Base-by-base conservation (phyloP, 1,140 invertebrate species). In the Eueides isabella region DNA sequence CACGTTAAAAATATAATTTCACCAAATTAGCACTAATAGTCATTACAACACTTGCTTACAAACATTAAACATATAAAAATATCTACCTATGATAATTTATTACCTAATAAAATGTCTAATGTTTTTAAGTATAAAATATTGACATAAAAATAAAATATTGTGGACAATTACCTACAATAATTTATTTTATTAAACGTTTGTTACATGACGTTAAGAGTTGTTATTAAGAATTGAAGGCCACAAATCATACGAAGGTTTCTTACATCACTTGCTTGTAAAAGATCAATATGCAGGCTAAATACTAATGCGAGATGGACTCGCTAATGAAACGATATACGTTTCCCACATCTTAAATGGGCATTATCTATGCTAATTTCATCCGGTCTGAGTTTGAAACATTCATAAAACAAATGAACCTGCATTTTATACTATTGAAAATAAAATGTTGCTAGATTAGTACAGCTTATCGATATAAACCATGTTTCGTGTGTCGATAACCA, bases 161-260 rank as follows among this genome's bases (percentile, higher is more conserved):
- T 55, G 11, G 44, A 55, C 44, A 55, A n/a, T 44, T 44, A n/a
- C n/a, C n/a, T n/a, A 44, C n/a, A 44, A 55, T 55, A 55, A 55
- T 55, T 55, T 9, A 55, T 55, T 2, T 26, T 12, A 55, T 23
- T 55, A 23, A 23, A 23, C 12, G 16, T 55, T 55, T 26, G 9
- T 55, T 9, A 2, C 48, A 55, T n/a, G 48, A 48, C 16, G 41
- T 19, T 55, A 55, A 1, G 19, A 26, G 9, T 55, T 55, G 41
- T 48, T 48, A 26, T 55, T 55, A 26, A 55, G 48, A 11, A 55
- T 55, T 23, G 48, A 55, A 55, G 48, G 48, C 19, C 19, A 26
- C 0, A 19, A 19, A 19, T n/a, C n/a, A 2, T 44, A 44, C 0
- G 16, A 14, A 1, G 35, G 4, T 38, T 16, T 38, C 35, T 38